Base-by-base conservation (phyloP, 2,113 vertebrate genomes). In the Oreamnos americanus region DNA sequence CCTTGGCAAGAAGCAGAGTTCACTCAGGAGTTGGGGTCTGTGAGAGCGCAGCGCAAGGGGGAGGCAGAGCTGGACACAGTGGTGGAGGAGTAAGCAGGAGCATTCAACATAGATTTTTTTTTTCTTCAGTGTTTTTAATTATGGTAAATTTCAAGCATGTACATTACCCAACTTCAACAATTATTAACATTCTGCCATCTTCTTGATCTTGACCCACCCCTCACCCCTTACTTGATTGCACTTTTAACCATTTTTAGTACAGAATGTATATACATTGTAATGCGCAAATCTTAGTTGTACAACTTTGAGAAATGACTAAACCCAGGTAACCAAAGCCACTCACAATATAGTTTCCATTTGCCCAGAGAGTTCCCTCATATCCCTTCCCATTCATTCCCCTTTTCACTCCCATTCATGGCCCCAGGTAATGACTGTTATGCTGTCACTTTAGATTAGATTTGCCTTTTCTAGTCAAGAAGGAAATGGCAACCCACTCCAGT, bases 101-200 rank as follows among this genome's bases (percentile, higher is more conserved):
- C n/a, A 62, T 74, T 89, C 74, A 39, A 62, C 64, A 45, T 17
- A 78, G n/a, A 39, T 21, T 55, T 33, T 57, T 57, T 58, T 57
- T 57, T 30, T 85, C 28, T 58, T 76, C 15, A 55, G 2, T 55
- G 57, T 67, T 79, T 62, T 62, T 39, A 6, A 67, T 71, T 26
- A 51, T 51, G 85, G 89, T 87, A 92, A 97, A 90, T 92, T 92
- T 92, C 89, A 90, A 87, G 39, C 43, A 67, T 45, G 79, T 30
- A 21, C 36, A 19, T 57, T 83, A 82, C 30, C 5, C 64, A 93
- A 81, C 81, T 90, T 57, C 62, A 83, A 17, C 51, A 55, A 39
- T 91, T 85, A 83, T 45, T 90, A 94, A 79, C 74, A 16, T 88
- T 36, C 47, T 71, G 49, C n/a, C 30, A n/a, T 60, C 64, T 62